Evolutionary conservation across 2,113 vertebrate genomes (phyloP).

Genomic region (Passer montanus): DNA sequence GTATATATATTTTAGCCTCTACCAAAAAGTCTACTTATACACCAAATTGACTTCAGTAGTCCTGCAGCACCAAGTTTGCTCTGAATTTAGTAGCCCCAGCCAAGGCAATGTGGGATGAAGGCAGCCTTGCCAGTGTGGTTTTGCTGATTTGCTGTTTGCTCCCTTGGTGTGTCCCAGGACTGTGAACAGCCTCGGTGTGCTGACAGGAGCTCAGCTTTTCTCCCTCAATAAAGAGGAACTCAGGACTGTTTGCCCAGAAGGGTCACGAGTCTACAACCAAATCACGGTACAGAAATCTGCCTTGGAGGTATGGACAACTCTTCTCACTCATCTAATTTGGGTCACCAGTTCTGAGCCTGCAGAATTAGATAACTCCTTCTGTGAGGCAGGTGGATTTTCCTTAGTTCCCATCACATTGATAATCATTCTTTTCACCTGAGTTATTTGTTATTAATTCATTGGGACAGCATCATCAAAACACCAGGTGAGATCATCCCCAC

Average conservation of each 20-base stretch:
- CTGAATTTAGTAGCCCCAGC: not conserved
- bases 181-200: constrained; percentile 89
- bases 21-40: not conserved
- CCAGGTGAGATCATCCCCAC: not conserved
- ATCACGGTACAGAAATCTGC: constrained; percentile 93
- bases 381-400: not conserved
- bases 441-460: not conserved
- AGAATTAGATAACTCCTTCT: not conserved
- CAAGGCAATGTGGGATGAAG: not conserved
- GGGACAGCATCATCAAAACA: not conserved
- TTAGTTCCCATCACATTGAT: rapidly evolving
- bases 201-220: constrained; percentile 95
- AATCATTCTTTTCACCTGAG: not conserved
- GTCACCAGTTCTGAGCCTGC: rapidly evolving
- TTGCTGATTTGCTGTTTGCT: not conserved
- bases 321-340: not conserved
- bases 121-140: not conserved
- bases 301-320: constrained; percentile 81
- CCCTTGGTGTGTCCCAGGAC: constrained; percentile 76
- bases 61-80: not conserved
- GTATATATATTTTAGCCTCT: not conserved
- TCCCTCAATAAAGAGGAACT: constrained; percentile 97
- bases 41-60: not conserved
- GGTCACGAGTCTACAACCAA: constrained; percentile 91
- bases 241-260: constrained; percentile 91